Evolutionary conservation across 2,797 vertebrate species (phyloP).

Genomic region (Brotula barbata): DNA sequence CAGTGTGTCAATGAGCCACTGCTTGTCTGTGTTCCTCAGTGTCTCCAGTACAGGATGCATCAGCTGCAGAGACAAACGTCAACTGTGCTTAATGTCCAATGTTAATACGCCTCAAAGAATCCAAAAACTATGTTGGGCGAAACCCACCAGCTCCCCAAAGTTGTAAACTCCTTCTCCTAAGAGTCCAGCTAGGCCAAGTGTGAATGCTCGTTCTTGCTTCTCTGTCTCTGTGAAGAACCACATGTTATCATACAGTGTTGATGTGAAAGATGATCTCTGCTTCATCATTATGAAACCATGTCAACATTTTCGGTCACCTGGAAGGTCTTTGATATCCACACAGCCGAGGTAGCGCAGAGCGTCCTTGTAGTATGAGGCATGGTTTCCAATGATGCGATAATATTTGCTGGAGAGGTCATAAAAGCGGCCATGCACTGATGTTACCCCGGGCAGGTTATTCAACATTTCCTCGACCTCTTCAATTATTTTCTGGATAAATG

Average conservation of each 20-base stretch:
- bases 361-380: conserved; percentile 94
- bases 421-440: conserved; percentile 94
- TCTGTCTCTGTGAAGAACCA: conserved; percentile 83
- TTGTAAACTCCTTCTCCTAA: conserved; percentile 97
- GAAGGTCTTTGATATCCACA: conserved; percentile 91
- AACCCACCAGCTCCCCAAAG: conserved; percentile 91
- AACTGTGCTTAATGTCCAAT: background rate
- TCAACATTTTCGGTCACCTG: conserved; percentile 74
- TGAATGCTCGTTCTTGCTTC: conserved; percentile 97
- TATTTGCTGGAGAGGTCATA: conserved; percentile 98
- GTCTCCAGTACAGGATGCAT: conserved; percentile 97
- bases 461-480: conserved; percentile 95
- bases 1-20: conserved; percentile 97
- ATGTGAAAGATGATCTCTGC: background rate
- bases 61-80: conserved; percentile 77
- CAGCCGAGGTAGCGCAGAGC: conserved; percentile 94
- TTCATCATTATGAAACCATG: background rate
- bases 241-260: background rate
- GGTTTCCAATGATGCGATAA: conserved; percentile 94
- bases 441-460: conserved; percentile 89
- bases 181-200: conserved; percentile 91
- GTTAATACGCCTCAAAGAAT: background rate
- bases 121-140: background rate
- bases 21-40: conserved; percentile 90
- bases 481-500: conserved; percentile 83